Evolutionary conservation across 2,797 vertebrate species (phyloP).

Genomic region (Pangasius mekongensis): DNA sequence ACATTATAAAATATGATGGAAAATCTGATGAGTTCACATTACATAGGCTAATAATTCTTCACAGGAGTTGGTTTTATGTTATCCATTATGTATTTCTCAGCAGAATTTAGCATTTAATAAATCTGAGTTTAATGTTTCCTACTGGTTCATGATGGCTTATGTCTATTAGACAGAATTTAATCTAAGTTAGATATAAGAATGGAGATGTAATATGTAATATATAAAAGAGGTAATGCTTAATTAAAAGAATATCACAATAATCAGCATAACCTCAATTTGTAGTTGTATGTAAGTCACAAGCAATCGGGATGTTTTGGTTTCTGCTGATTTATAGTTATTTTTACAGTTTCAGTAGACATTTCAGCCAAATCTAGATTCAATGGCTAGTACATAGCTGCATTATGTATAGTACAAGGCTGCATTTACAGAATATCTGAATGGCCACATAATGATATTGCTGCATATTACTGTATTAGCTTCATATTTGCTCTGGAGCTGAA

Average conservation of each 20-base stretch:
- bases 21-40: not conserved
- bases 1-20: not conserved
- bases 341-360: not conserved
- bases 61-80: not conserved
- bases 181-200: not conserved
- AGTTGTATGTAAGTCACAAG: not conserved
- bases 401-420: not conserved
- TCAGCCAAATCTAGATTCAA: not conserved
- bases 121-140: not conserved
- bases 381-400: not conserved
- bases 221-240: not conserved
- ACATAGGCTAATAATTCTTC: not conserved
- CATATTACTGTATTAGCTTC: not conserved
- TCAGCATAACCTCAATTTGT: not conserved
- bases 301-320: not conserved
- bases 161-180: not conserved
- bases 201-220: too few relatives aligned
- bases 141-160: not conserved
- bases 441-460: not conserved
- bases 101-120: not conserved
- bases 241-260: not conserved
- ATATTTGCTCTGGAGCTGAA: not conserved
- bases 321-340: not conserved
- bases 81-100: not conserved
- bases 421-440: constrained; percentile 3